Conservation (phyloP, 2,113 vertebrate species). For the Nibea coibor region DNA sequence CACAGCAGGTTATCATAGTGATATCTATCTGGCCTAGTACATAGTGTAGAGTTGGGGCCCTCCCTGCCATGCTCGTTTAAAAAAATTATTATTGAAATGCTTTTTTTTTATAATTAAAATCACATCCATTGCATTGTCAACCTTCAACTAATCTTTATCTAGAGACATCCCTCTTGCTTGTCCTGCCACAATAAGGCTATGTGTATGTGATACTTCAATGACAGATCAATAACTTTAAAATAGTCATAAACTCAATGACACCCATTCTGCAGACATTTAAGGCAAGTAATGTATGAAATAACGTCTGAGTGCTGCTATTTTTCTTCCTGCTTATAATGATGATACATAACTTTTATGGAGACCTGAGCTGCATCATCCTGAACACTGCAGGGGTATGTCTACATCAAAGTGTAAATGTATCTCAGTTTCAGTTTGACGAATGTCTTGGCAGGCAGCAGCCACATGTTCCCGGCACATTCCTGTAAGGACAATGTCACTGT, state of each 20-base stretch:
- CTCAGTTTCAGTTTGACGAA: slow-evolving; percentile 50
- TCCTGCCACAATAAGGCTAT: no score
- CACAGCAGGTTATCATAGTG: no score
- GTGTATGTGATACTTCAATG: not conserved
- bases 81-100: no score
- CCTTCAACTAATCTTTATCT: no score
- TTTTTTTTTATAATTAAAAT: no score
- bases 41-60: no score
- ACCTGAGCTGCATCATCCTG: slow-evolving; percentile 1
- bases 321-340: slow-evolving; percentile 16
- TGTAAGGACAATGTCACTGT: slow-evolving; percentile 43
- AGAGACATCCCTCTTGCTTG: no score
- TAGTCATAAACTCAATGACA: not conserved
- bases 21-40: no score
- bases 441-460: slow-evolving; percentile 32
- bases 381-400: slow-evolving; percentile 18
- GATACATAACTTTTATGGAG: not conserved
- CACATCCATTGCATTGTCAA: no score
- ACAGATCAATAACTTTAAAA: not conserved
- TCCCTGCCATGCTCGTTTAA: no score
- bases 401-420: slow-evolving; percentile 38
- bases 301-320: not conserved
- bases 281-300: not conserved
- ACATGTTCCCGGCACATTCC: slow-evolving; percentile 20
- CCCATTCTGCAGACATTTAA: not conserved